Evolutionary conservation across 2,797 vertebrate genomes (phyloP).

Genomic region (Lacerta agilis): DNA sequence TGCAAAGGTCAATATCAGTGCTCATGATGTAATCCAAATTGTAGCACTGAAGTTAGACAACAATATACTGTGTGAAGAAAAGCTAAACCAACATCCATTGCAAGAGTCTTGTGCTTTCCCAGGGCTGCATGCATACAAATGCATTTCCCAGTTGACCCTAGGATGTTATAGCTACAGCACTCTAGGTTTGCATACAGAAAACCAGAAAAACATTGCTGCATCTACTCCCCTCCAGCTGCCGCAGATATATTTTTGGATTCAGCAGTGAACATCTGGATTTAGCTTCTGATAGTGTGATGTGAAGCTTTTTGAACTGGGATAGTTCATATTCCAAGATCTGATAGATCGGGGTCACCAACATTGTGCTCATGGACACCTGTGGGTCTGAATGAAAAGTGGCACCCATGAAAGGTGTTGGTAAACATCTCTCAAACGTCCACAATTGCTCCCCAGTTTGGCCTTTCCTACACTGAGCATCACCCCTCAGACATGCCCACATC

Average conservation of each 20-base stretch:
- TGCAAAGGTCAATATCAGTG: slow-evolving; percentile 10
- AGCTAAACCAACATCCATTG: slow-evolving; percentile 10
- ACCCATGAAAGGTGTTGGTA: too few relatives aligned
- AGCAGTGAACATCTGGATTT: neutral
- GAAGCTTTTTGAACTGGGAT: neutral
- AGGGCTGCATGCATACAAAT: neutral
- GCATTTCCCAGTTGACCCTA: neutral
- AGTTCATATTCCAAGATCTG: neutral
- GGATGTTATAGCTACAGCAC: neutral
- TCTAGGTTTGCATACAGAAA: neutral
- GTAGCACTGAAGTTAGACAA: neutral
- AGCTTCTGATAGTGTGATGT: neutral
- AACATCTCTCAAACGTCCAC: too few relatives aligned
- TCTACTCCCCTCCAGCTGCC: neutral
- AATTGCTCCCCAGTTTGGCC: too few relatives aligned
- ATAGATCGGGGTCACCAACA: too few relatives aligned
- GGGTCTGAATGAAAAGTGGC: too few relatives aligned
- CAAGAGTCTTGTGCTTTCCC: slow-evolving; percentile 7
- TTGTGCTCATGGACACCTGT: too few relatives aligned
- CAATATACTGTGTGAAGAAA: neutral
- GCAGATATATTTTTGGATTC: neutral
- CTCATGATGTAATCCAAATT: slow-evolving; percentile 14
- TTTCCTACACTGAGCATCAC: too few relatives aligned
- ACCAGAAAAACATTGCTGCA: neutral
- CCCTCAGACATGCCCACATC: too few relatives aligned